phyloP scores from a whole-genome alignment of 2,113 vertebrate species.

The Machaerirhynchus nigripectus region DNA sequence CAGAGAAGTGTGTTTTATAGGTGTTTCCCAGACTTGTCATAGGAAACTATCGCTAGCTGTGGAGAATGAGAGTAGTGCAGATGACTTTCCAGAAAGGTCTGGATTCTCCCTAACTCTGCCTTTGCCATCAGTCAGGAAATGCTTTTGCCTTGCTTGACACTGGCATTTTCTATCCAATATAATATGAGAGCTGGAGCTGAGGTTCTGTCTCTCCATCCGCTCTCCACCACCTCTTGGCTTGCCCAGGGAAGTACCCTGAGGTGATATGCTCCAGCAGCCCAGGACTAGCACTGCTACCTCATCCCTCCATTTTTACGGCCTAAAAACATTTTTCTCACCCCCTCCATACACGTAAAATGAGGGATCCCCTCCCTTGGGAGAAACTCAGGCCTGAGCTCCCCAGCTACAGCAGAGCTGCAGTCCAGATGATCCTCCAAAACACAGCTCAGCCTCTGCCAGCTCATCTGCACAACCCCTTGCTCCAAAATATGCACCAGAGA shows the following conservation, averaged over 20 bases:
- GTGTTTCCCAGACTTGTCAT: not conserved
- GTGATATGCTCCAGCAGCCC: not conserved
- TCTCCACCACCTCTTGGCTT: not conserved
- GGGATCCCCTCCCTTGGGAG: not conserved
- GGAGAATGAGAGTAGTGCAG: not conserved
- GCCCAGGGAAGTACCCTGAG: no score
- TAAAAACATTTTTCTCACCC: not conserved
- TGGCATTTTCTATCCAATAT: not conserved
- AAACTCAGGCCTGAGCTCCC: not conserved
- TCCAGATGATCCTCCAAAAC: not conserved
- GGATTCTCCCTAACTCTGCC: not conserved
- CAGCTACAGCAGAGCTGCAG: not conserved
- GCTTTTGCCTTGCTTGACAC: not conserved
- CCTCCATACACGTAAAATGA: accelerated
- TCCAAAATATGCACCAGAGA: not conserved
- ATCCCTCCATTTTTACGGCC: not conserved
- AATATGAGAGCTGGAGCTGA: not conserved
- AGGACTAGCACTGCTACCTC: not conserved
- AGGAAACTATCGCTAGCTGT: not conserved
- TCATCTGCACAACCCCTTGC: not conserved
- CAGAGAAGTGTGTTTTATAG: not conserved
- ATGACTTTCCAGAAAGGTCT: not conserved
- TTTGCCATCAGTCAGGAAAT: not conserved
- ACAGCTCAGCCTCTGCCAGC: not conserved
- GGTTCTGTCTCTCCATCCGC: not conserved